Percentiles rank a stretch among this genome's conserved stretches.
phyloP scores from a whole-genome alignment of 2,888 invertebrate genomes.

The Trichogramma evanescens region DNA sequence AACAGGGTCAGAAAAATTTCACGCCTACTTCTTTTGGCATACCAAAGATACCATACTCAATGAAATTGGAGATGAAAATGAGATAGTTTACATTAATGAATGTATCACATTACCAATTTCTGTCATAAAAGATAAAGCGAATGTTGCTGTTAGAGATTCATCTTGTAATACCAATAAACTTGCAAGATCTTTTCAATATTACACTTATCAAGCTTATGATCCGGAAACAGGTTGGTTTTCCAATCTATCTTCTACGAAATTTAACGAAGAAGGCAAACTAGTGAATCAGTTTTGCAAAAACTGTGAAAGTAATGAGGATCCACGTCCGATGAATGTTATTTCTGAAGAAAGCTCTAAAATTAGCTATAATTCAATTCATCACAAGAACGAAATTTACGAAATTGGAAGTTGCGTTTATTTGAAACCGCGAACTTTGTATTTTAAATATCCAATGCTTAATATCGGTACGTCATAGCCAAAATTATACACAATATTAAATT shows the following conservation, averaged over 20 bases:
- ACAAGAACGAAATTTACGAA: slow-evolving; percentile 57
- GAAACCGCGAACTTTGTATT: slow-evolving; percentile 57
- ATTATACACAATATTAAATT: not conserved
- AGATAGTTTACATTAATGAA: slow-evolving; percentile 66
- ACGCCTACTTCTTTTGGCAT: slow-evolving; percentile 65
- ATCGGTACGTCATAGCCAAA: not conserved
- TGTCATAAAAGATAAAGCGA: not conserved
- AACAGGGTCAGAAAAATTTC: slow-evolving; percentile 56
- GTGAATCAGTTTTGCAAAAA: not conserved
- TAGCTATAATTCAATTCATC: slow-evolving; percentile 50
- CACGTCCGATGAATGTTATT: not conserved
- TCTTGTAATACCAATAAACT: not conserved
- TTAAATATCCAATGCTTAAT: slow-evolving; percentile 40
- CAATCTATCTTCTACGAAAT: not conserved
- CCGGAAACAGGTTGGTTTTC: slow-evolving; percentile 1
- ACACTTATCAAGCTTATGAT: not conserved
- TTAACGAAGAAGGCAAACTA: not conserved
- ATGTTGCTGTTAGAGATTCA: too few relatives aligned
- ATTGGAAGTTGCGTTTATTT: slow-evolving; percentile 66
- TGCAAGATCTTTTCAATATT: not conserved
- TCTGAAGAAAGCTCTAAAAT: slow-evolving; percentile 15
- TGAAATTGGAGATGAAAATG: slow-evolving; percentile 66
- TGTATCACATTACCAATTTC: slow-evolving; percentile 50
- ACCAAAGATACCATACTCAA: slow-evolving; percentile 73
- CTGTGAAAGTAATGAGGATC: not conserved